These are phyloP conservation scores for Darevskia mixta DNA, from an alignment of 2,797 vertebrate genomes.

Conservation along the genomic window DNA sequence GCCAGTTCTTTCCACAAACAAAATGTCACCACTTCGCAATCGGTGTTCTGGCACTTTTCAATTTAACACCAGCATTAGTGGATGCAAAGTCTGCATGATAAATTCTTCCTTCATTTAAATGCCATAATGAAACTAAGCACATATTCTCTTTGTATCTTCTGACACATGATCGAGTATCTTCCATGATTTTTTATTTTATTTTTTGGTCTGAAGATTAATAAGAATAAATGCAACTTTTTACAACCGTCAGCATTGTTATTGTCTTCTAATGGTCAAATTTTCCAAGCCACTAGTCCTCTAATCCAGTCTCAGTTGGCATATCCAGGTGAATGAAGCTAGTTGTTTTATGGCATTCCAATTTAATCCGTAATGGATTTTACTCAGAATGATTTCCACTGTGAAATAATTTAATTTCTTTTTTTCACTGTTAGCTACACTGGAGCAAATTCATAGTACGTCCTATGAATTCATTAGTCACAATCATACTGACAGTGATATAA, in stretches of 20 bases:
- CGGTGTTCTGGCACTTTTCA: neutral
- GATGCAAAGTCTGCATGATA: neutral
- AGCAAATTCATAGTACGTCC: slow-evolving; percentile 14
- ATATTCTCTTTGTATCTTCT: neutral
- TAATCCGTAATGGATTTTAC: slow-evolving; percentile 11
- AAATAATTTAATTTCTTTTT: slow-evolving; percentile 39
- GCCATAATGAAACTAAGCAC: slow-evolving; percentile 6
- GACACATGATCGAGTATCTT: neutral
- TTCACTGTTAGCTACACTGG: neutral
- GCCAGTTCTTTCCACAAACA: neutral
- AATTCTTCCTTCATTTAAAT: neutral
- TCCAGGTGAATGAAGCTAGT: slow-evolving; percentile 15
- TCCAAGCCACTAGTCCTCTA: slow-evolving; percentile 7
- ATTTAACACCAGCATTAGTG: neutral
- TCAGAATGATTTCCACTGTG: slow-evolving; percentile 11
- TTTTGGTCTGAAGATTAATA: neutral
- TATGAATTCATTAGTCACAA: slow-evolving; percentile 20
- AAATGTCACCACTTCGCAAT: neutral
- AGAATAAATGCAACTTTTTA: slow-evolving; percentile 8
- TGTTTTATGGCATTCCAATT: slow-evolving; percentile 28
- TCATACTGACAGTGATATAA: slow-evolving; percentile 21
- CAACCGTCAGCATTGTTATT: slow-evolving; percentile 3
- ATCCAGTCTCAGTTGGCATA: slow-evolving; percentile 2
- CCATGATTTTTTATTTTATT: neutral
- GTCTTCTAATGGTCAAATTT: slow-evolving; percentile 34